Base-by-base conservation (phyloP, 2,888 invertebrate genomes). In the Notocelia uddmanniana region DNA sequence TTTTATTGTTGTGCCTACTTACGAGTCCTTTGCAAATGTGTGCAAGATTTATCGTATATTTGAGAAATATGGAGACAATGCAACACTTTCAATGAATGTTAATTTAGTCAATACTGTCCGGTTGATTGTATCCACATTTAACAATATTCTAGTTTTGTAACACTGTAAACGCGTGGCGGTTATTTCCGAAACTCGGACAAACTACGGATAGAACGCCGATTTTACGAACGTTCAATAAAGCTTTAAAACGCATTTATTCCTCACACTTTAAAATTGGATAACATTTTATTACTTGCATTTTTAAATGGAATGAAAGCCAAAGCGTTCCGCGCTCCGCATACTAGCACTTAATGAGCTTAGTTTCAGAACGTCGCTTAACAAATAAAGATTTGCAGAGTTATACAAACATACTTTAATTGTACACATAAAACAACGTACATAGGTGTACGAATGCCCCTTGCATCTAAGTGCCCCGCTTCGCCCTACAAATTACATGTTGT, bases 261-360 rank as follows among this genome's bases (percentile, higher is more conserved):
- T 37, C 19, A n/a, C 18, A 23, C 19, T 58, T 31, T 57, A 48
- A 50, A 70, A 50, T 45, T 58, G 52, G 64, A 19, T 31, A 50
- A 31, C 26, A 62, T 50, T 57, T 57, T 50, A 63, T 50, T 31
- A 19, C 52, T 59, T 62, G 31, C 19, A 26, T 31, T 62, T 13
- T 48, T 23, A 58, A 66, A 52, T 52, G 52, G 52, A 15, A 58
- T 57, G 18, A 52, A 66, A 50, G 52, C 58, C 21, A 19, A 21
- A 37, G 41, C 45, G 62, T 31, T 50, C 23, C 15, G 58, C 52
- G 52, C 55, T 50, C 23, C 15, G 58, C 52, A 58, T 48, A 37
- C 55, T 31, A 48, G 64, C n/a, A n/a, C 63, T n/a, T 70, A 70
- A 70, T 64, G 69, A 58, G 64, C 37, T 57, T 19, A 64, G 50